These are phyloP conservation scores for Salmo trutta DNA, from an alignment of 2,797 vertebrate genomes.

Conservation along the genomic window DNA sequence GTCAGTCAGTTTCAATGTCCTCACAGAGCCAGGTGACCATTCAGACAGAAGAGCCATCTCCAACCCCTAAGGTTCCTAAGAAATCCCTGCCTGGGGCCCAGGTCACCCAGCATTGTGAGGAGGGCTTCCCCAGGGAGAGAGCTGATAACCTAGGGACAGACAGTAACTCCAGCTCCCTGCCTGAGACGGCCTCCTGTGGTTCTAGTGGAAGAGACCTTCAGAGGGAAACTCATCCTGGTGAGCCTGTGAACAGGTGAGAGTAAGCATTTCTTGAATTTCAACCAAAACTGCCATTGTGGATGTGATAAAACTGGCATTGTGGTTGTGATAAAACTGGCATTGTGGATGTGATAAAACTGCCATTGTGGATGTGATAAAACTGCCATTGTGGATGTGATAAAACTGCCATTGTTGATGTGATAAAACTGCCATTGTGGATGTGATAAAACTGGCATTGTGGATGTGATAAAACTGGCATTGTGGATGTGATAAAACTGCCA, in stretches of 20 bases:
- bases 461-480: too few relatives aligned
- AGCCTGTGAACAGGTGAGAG: slow-evolving; percentile 37
- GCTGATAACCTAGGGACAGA: not conserved
- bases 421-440: too few relatives aligned
- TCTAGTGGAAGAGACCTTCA: slow-evolving; percentile 10
- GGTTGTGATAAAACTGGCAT: too few relatives aligned
- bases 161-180: not conserved
- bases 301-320: too few relatives aligned
- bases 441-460: too few relatives aligned
- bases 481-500: too few relatives aligned
- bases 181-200: slow-evolving; percentile 2
- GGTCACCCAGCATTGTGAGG: not conserved
- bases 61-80: not conserved
- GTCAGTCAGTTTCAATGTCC: not conserved
- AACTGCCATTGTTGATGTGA: too few relatives aligned
- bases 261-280: slow-evolving; percentile 22
- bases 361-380: too few relatives aligned
- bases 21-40: not conserved
- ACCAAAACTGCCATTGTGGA: slow-evolving; percentile 8
- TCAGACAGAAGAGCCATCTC: not conserved
- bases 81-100: not conserved
- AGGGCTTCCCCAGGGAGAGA: not conserved
- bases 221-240: not conserved
- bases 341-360: too few relatives aligned
- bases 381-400: too few relatives aligned